Base-by-base conservation (phyloP, 2,797 vertebrate genomes). In the Picus viridis region DNA sequence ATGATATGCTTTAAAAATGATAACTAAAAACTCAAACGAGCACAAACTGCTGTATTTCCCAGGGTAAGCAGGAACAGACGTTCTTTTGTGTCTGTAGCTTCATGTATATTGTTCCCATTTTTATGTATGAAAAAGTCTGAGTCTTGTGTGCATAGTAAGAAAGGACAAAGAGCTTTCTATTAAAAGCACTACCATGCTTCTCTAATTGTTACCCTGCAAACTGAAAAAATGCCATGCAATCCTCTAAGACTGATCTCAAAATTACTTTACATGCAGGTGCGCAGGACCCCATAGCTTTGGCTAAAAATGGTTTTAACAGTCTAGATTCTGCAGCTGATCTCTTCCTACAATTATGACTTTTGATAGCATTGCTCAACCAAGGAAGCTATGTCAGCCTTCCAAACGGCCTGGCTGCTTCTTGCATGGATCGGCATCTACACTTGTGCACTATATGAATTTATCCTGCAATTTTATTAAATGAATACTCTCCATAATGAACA, bases 401-500 rank as follows among this genome's bases (percentile, higher is more conserved):
- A 83, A 86, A 51, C 30, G 95, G 68, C 45, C 9, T 71, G 17
- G 45, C 58, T 43, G 27, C 7, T 87, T 36, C 82, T 87, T 91
- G 36, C 43, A 34, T 30, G 16, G 32, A 63, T 70, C 56, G 67
- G 29, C 34, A 36, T 39, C 51, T 79, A 24, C 27, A 71, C 76
- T 45, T 90, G 22, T 32, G 41, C 76, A 63, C 54, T 63, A 45
- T 76, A 89, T 62, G 26, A 65, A 72, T 82, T 89, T 83, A 95
- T 51, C 9, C 54, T 83, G n/a, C 76, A 64, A 79, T 89, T 86
- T 87, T 71, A 93, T 90, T 96, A 92, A 89, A 45, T 85, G 53
- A 75, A 32, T 22, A 82, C 43, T 70, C 39, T 89, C 67, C 74
- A 16, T 80, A 87, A 83, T 85, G 68, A 91, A 34, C 22, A 81